Base-by-base conservation (phyloP, 1,140 invertebrate species). In the Euglossa dilemma region DNA sequence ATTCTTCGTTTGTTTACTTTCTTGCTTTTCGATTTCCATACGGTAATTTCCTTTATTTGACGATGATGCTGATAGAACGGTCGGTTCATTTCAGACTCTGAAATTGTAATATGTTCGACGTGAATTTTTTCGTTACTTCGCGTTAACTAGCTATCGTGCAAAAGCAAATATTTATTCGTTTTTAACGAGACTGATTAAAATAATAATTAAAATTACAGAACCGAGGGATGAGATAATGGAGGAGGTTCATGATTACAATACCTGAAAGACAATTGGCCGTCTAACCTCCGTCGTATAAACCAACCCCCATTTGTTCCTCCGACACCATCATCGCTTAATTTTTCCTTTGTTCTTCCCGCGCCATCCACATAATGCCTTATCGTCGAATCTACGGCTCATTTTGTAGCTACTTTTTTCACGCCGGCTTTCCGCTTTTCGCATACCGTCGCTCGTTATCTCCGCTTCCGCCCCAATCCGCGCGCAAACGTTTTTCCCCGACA, bases 401-500 rank as follows among this genome's bases (percentile, higher is more conserved):
- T 78, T 78, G 64, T 78, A 78, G 36, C 64, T 56, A 78, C 52
- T 80, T 80, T 36, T 72, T 72, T 80, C 69, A 73, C 47, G 45
- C 57, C 25, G 36, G 56, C 69, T 73, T 47, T 16, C 64, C 45
- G n/a, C 43, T 57, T 69, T 56, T 18, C 52, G n/a, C 43, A 6
- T 66, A 20, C 64, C 20, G n/a, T 56, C 36, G 43, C 54, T 73
- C 78, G 45, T 63, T 72, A 73, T 64, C 69, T 63, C 12, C 57
- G 45, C 25, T 28, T 23, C 14, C 45, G n/a, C 18, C 36, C 11
- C 23, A 18, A 77, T 66, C 23, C 61, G 23, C 20, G 18, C 70
- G 20, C 25, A 59, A 73, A 70, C 45, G 36, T 77, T 61, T 61
- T 25, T 20, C 77, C 5, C 18, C 20, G n/a, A 23, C 36, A 14